Evolutionary conservation across 2,113 vertebrate genomes (phyloP).

Genomic region (Meles meles): DNA sequence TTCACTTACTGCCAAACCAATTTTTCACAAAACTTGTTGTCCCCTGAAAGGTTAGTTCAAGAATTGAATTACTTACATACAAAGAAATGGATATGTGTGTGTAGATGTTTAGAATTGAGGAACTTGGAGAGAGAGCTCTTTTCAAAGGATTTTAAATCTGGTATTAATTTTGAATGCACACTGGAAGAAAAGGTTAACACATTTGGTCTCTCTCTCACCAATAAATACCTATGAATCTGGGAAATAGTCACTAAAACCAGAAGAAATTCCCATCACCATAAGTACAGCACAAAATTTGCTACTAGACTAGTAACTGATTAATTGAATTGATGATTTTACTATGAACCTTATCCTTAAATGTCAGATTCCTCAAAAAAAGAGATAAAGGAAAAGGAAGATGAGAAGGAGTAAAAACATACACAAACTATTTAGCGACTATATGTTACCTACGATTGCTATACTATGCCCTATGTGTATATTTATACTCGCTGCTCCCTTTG

Average conservation of each 20-base stretch:
- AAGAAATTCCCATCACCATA: background rate
- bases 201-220: background rate
- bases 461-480: background rate
- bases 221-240: background rate
- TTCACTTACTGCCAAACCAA: background rate
- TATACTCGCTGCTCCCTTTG: background rate
- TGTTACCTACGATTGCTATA: background rate
- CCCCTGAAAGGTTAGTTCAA: conserved; percentile 1
- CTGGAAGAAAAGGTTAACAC: background rate
- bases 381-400: background rate
- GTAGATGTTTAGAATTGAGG: background rate
- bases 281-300: background rate
- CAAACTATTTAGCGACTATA: background rate
- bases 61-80: background rate
- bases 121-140: background rate
- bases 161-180: background rate
- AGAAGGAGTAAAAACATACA: background rate
- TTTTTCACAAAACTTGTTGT: conserved; percentile 1
- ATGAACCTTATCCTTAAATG: background rate
- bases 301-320: background rate
- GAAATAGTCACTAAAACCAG: background rate
- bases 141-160: conserved; percentile 10
- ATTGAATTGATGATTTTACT: background rate
- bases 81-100: background rate
- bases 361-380: background rate